Base-by-base conservation (phyloP, 2,888 invertebrate species). In the Leptopterna dolabrata region DNA sequence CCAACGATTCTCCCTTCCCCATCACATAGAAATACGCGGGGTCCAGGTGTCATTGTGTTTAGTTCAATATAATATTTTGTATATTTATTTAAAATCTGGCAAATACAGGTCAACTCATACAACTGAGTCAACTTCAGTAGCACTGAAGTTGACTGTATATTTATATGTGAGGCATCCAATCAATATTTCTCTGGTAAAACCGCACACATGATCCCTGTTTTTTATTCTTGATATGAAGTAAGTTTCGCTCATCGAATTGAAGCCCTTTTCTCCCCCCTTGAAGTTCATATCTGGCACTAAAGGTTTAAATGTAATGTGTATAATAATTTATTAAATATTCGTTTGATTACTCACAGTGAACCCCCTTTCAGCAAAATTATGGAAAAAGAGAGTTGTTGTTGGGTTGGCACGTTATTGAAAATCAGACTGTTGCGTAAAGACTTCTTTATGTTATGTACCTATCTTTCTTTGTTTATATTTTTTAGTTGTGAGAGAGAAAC, bases 341-440 rank as follows among this genome's bases (percentile, higher is more conserved):
- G 11, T 4, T 71, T 4, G 4, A 4, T 6, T 71, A 2, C 16
- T 19, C 29, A 13, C 63, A 70, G 27, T 30, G 83, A 36, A 83
- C 83, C 71, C 43, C 83, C 41, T 0, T 6, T 76, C n/a, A 47
- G 11, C 71, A 87, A 70, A 76, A 55, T 55, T 87, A 43, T 83
- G 41, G 51, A 76, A 82, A 82, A 84, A 70, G 30, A 73, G 27
- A 78, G 71, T 87, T 51, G 82, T 83, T 73, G 45, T 55, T 73
- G 85, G 81, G 85, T 85, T 63, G 78, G 84, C 80, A 70, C 63
- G 87, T 70, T 87, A 36, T 87, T 80, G 29, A 24, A 76, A 63
- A 88, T 89, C 89, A 89, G 89, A 89, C 89, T 89, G 89, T 88
- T 89, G 63, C 88, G 86, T 89, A 89, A 89, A 89, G 89, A 89